A percentile compares a stretch with the other conserved stretches of the same genome.
These are phyloP conservation scores for Brachyopa scutellaris DNA, from an alignment of 2,888 invertebrate genomes.

Conservation along the genomic window DNA sequence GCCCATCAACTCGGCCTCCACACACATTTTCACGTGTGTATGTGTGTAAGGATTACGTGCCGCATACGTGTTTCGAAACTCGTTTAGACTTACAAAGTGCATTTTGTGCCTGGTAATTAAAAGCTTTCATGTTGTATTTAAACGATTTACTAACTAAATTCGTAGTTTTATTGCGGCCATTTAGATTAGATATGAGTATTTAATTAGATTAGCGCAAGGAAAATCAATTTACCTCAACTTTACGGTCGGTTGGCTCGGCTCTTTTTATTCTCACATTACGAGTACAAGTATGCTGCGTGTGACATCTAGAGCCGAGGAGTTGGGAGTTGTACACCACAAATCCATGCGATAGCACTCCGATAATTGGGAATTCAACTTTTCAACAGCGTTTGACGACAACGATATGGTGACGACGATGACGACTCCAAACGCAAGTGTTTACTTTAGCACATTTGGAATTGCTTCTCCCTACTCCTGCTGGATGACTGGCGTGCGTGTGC, in stretches of 20 bases:
- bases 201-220: slow-evolving; percentile 35
- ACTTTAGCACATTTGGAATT: neutral
- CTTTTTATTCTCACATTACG: slow-evolving; percentile 21
- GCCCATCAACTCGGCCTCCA: no score
- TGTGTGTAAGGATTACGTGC: slow-evolving; percentile 17
- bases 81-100: slow-evolving; percentile 1
- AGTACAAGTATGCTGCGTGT: slow-evolving; percentile 21
- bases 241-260: neutral
- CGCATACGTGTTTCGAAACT: slow-evolving; percentile 14
- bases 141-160: slow-evolving; percentile 16
- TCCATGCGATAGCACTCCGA: slow-evolving; percentile 10
- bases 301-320: neutral
- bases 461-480: neutral
- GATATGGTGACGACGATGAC: neutral
- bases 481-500: slow-evolving; percentile 12
- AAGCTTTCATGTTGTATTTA: neutral
- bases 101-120: slow-evolving; percentile 34
- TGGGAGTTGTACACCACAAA: slow-evolving; percentile 40
- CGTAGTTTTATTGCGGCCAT: slow-evolving; percentile 32
- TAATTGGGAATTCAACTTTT: slow-evolving; percentile 13
- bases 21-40: neutral
- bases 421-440: slow-evolving; percentile 15
- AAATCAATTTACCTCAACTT: slow-evolving; percentile 58
- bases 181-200: slow-evolving; percentile 45
- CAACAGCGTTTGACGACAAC: no score